Conservation (phyloP, 1,140 invertebrate genomes). For the Neelides sp. region DNA sequence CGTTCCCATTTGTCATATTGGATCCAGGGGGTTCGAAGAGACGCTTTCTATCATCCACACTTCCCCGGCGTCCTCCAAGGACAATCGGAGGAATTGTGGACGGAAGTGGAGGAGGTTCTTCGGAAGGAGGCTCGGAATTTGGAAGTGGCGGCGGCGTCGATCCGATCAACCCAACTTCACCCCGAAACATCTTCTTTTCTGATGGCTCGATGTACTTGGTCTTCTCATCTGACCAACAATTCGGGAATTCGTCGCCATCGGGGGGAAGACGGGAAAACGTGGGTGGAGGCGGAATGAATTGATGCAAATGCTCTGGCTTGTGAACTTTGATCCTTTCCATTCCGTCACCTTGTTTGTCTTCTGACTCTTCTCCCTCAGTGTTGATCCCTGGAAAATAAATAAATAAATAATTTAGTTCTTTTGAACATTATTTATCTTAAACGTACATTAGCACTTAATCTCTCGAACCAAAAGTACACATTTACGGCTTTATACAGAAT, state of each 20-base stretch:
- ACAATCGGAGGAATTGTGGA: conserved; percentile 18
- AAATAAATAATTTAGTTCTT: conserved; percentile 4
- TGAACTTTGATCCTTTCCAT: conserved; percentile 31
- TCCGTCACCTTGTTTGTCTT: conserved; percentile 3
- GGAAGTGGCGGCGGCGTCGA: conserved; percentile 37
- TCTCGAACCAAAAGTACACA: too few species aligned
- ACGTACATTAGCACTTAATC: too few species aligned
- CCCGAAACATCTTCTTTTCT: conserved; percentile 19
- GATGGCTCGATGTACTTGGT: conserved; percentile 10
- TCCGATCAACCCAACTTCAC: conserved; percentile 15
- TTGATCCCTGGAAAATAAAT: conserved; percentile 16
- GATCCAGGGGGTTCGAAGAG: conserved; percentile 9
- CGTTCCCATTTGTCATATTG: conserved; percentile 5
- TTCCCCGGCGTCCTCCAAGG: conserved; percentile 13
- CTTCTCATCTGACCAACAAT: conserved; percentile 27
- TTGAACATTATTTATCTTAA: too few species aligned
- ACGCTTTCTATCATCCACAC: conserved; percentile 22
- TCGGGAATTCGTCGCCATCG: conserved; percentile 73
- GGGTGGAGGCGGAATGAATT: conserved; percentile 34
- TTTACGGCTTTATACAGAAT: too few species aligned
- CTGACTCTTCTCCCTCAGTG: conserved; percentile 8
- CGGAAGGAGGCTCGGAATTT: conserved; percentile 34
- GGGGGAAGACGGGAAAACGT: conserved; percentile 57
- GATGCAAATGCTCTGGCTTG: conserved; percentile 15
- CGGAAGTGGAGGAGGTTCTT: conserved; percentile 25